Conservation (phyloP, 1,140 invertebrate genomes). For the Limonius californicus region DNA sequence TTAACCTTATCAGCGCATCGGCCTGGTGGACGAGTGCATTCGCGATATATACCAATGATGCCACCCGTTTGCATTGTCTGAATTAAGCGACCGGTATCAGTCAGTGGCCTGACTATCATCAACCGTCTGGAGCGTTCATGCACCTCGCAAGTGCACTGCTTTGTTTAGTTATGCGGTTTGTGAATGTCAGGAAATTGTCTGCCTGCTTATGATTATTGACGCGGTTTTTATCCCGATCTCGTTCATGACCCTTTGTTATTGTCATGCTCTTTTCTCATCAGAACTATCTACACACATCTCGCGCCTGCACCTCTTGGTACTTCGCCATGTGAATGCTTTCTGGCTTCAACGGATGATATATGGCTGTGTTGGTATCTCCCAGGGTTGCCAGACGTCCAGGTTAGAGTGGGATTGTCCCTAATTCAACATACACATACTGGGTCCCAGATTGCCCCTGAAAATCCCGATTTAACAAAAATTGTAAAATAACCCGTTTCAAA, state of each 20-base stretch:
- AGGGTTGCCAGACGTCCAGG: no score
- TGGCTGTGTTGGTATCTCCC: no score
- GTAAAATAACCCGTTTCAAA: no score
- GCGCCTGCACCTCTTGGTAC: neutral
- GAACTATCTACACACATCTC: neutral
- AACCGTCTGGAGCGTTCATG: conserved; percentile 8
- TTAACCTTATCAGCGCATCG: conserved; percentile 15
- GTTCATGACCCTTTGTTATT: conserved; percentile 11
- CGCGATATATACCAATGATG: neutral
- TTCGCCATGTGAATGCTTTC: neutral
- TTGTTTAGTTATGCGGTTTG: conserved; percentile 17
- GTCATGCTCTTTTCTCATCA: conserved; percentile 3
- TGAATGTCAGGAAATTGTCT: conserved; percentile 22
- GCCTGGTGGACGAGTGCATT: conserved; percentile 1
- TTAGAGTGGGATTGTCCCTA: no score
- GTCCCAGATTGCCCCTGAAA: no score
- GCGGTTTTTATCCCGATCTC: conserved; percentile 4
- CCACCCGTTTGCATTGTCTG: conserved; percentile 10
- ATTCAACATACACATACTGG: no score
- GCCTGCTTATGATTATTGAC: conserved; percentile 23
- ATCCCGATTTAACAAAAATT: neutral
- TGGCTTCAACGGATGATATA: neutral
- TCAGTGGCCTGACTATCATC: conserved; percentile 16
- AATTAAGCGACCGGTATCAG: conserved; percentile 15
- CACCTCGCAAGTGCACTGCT: conserved; percentile 14